Conservation (phyloP, 1,140 invertebrate species). For the Leptinotarsa texana region DNA sequence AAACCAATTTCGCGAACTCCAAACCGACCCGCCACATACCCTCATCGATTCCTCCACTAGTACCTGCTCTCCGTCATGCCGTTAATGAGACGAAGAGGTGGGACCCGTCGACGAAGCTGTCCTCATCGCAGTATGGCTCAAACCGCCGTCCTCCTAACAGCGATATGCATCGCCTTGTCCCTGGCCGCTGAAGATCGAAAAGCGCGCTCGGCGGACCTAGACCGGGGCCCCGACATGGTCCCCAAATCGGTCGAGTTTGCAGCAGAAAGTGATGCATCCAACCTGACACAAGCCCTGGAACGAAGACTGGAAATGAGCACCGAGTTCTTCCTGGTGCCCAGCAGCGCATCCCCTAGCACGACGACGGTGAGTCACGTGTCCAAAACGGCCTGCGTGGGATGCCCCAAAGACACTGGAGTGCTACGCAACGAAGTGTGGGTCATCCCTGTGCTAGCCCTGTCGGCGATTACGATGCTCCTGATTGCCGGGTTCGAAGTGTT, state of each 20-base stretch:
- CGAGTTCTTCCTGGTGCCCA: constrained; percentile 74
- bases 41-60: constrained; percentile 16
- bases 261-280: constrained; percentile 3
- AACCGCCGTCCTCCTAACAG: constrained; percentile 41
- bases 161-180: constrained; percentile 41
- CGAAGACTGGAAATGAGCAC: constrained; percentile 74
- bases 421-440: constrained; percentile 79
- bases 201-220: constrained; percentile 43
- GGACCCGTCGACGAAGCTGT: constrained; percentile 20
- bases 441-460: constrained; percentile 78
- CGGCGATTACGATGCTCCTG: constrained; percentile 76
- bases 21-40: background rate
- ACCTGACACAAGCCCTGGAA: constrained; percentile 35
- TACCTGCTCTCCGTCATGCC: constrained; percentile 26
- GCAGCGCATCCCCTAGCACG: constrained; percentile 50
- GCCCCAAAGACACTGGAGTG: constrained; percentile 40
- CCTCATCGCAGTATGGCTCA: constrained; percentile 48
- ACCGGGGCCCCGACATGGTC: constrained; percentile 39
- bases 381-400: constrained; percentile 40
- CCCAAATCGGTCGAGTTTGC: constrained; percentile 16
- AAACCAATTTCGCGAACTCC: background rate
- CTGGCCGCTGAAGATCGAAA: constrained; percentile 42
- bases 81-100: constrained; percentile 22
- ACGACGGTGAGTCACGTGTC: constrained; percentile 45
- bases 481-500: constrained; percentile 86